A percentile compares a stretch with the other conserved stretches of the same genome.
These are phyloP conservation scores for Myodes glareolus DNA, from an alignment of 2,113 vertebrate genomes.

Conservation along the genomic window DNA sequence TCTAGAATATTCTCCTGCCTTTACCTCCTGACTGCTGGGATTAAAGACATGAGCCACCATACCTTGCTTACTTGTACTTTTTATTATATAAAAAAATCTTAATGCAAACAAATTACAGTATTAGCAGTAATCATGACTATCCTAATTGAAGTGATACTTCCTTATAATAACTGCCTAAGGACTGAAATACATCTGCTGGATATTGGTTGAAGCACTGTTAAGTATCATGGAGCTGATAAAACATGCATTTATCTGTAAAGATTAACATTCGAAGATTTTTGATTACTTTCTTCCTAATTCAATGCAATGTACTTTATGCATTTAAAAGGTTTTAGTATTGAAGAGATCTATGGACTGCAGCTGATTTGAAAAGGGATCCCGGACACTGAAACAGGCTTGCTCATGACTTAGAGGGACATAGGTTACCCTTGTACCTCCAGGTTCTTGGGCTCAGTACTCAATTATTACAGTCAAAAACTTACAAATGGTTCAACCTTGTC, in stretches of 20 bases:
- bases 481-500: too few species aligned
- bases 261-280: neutral
- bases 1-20: neutral
- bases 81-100: neutral
- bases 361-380: neutral
- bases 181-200: slow-evolving; percentile 2
- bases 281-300: neutral
- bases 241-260: neutral
- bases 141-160: neutral
- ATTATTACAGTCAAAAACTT: too few species aligned
- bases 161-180: neutral
- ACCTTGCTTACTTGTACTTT: neutral
- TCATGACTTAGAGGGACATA: too few species aligned
- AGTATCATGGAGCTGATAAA: neutral
- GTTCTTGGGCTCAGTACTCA: too few species aligned
- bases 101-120: neutral
- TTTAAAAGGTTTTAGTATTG: neutral
- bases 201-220: neutral
- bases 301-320: neutral
- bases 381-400: too few species aligned
- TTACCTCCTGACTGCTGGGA: neutral
- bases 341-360: neutral
- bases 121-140: neutral
- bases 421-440: too few species aligned
- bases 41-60: neutral